Evolutionary conservation across 2,888 invertebrate species (phyloP).

Genomic region (Neuroscelio doddi): DNA sequence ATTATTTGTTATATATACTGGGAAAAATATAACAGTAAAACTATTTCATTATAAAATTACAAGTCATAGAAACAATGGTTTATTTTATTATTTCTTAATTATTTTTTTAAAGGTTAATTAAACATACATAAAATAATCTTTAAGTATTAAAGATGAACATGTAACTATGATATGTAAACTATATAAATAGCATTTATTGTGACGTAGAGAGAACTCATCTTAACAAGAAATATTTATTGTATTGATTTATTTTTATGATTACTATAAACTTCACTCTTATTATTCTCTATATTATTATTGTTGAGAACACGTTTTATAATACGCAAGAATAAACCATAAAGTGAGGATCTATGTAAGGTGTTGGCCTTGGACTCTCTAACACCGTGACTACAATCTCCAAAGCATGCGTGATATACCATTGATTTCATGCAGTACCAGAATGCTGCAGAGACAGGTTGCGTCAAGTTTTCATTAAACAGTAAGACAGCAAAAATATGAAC

Average conservation of each 20-base stretch:
- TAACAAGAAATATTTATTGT: too few relatives aligned
- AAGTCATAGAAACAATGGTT: too few relatives aligned
- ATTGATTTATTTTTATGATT: neutral
- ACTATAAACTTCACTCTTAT: constrained; percentile 12
- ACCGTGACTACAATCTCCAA: constrained; percentile 66
- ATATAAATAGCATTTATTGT: too few relatives aligned
- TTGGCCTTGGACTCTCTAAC: constrained; percentile 69
- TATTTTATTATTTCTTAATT: too few relatives aligned
- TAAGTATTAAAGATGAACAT: too few relatives aligned
- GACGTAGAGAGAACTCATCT: too few relatives aligned
- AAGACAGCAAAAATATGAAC: constrained; percentile 17
- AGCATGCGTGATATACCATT: constrained; percentile 40
- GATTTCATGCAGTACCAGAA: constrained; percentile 34
- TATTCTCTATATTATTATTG: constrained; percentile 5
- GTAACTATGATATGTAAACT: too few relatives aligned
- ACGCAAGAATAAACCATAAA: constrained; percentile 29
- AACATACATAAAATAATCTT: too few relatives aligned
- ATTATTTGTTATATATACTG: too few relatives aligned
- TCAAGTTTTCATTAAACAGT: constrained; percentile 29
- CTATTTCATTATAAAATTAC: too few relatives aligned
- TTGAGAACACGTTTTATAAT: constrained; percentile 15
- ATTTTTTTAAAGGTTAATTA: too few relatives aligned
- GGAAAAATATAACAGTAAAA: too few relatives aligned
- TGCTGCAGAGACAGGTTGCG: constrained; percentile 14
- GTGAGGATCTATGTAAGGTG: constrained; percentile 67